Evolutionary conservation across 2,797 vertebrate species (phyloP).

Genomic region (Arnoldichthys spilopterus): DNA sequence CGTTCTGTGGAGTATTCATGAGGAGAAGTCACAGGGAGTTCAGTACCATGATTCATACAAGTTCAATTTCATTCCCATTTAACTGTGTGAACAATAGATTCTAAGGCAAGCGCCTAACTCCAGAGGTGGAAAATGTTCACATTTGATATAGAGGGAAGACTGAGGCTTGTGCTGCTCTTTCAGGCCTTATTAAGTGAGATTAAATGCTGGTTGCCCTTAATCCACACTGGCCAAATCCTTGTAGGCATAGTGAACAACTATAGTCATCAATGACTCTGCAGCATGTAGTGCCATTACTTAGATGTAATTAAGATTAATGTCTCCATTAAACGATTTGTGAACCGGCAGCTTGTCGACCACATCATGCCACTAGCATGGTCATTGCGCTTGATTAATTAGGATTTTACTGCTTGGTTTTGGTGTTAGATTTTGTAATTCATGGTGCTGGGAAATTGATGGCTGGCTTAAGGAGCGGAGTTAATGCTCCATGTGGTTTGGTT

Average conservation of each 20-base stretch:
- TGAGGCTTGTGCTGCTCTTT: constrained; percentile 27
- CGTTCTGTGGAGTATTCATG: constrained; percentile 43
- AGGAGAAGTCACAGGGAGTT: constrained; percentile 47
- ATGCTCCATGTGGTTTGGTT: constrained; percentile 34
- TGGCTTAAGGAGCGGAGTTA: constrained; percentile 34
- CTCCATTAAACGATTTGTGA: constrained; percentile 3
- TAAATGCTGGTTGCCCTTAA: constrained; percentile 38
- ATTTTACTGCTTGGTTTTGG: constrained; percentile 5
- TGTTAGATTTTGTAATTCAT: constrained; percentile 7
- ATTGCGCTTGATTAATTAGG: constrained; percentile 26
- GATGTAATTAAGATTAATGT: constrained; percentile 34
- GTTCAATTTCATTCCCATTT: constrained; percentile 45
- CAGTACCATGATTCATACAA: constrained; percentile 35
- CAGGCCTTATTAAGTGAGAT: constrained; percentile 43
- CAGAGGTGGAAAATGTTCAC: constrained; percentile 41
- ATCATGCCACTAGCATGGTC: constrained; percentile 2
- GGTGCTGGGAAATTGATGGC: constrained; percentile 11
- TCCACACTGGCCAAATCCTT: constrained; percentile 32
- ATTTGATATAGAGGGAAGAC: constrained; percentile 14
- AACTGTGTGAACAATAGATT: constrained; percentile 43
- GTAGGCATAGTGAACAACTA: constrained; percentile 25
- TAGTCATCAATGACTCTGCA: constrained; percentile 16
- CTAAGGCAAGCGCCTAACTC: constrained; percentile 21
- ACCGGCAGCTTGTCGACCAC: background rate
- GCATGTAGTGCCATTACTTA: constrained; percentile 24